A percentile compares a stretch with the other conserved stretches of the same genome.
Conservation (phyloP, 2,888 invertebrate genomes). For the Itoplectis maculator region DNA sequence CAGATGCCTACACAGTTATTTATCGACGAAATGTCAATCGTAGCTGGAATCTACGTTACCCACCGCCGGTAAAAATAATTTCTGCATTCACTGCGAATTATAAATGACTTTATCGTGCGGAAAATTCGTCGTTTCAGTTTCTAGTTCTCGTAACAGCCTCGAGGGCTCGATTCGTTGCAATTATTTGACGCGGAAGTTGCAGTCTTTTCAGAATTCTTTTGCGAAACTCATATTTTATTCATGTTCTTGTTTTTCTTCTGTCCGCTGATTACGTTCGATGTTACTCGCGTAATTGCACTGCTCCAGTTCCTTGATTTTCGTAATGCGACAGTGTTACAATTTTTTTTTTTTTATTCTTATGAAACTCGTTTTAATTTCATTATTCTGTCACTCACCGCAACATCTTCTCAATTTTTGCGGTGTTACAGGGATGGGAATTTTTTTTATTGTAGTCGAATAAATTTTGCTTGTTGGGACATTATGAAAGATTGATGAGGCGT, state of each 20-base stretch:
- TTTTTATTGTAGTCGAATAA: background rate
- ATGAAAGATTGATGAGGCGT: constrained; percentile 42
- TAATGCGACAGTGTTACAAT: background rate
- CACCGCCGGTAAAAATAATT: background rate
- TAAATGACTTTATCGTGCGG: constrained; percentile 4
- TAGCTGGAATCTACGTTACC: constrained; percentile 16
- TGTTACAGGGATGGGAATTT: background rate
- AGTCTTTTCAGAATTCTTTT: background rate
- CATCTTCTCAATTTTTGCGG: background rate
- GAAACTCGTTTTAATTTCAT: background rate
- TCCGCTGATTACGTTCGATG: background rate
- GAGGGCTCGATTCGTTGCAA: background rate
- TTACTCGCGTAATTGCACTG: background rate
- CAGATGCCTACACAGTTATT: background rate
- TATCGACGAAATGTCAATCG: background rate
- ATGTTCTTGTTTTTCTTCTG: constrained; percentile 15
- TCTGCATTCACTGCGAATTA: background rate
- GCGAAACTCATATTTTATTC: constrained; percentile 28
- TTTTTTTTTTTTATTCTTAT: background rate
- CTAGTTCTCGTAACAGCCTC: background rate
- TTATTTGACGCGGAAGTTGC: background rate
- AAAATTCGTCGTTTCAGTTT: background rate
- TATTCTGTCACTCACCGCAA: constrained; percentile 11
- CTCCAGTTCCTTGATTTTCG: constrained; percentile 12
- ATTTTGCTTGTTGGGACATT: constrained; percentile 1